phyloP scores from a whole-genome alignment of 2,888 invertebrate species.

The Scaptodrosophila latifasciaeformis region DNA sequence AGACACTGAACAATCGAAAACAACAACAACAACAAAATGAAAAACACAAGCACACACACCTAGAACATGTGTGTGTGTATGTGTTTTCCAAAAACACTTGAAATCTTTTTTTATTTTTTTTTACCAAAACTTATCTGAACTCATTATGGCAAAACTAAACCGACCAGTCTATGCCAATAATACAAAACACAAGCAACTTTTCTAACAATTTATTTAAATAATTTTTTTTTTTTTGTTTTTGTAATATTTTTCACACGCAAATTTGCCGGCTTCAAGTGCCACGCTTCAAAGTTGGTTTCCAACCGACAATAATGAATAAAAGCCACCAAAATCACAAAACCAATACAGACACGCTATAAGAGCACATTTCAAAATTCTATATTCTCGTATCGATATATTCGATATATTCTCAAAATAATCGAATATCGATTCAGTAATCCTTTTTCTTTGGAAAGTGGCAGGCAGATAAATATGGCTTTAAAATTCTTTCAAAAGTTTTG shows the following conservation, averaged over 20 bases:
- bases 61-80: neutral
- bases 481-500: too few species aligned
- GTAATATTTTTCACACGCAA: neutral
- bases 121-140: too few species aligned
- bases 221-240: slow-evolving; percentile 4
- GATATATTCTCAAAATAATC: too few species aligned
- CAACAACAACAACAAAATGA: too few species aligned
- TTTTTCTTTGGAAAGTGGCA: too few species aligned
- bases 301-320: neutral
- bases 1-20: neutral
- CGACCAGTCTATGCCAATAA: neutral
- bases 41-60: slow-evolving; percentile 4
- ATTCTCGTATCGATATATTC: too few species aligned
- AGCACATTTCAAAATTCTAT: too few species aligned
- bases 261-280: too few species aligned
- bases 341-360: slow-evolving; percentile 12
- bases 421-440: too few species aligned
- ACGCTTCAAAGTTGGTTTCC: neutral
- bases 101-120: slow-evolving; percentile 7
- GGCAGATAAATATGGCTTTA: too few species aligned
- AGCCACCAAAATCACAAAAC: slow-evolving; percentile 3
- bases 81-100: slow-evolving; percentile 16
- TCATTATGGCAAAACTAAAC: too few species aligned
- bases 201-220: neutral
- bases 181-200: neutral